Evolutionary conservation across 1,140 invertebrate genomes (phyloP).

Genomic region (Microplitis demolitor): DNA sequence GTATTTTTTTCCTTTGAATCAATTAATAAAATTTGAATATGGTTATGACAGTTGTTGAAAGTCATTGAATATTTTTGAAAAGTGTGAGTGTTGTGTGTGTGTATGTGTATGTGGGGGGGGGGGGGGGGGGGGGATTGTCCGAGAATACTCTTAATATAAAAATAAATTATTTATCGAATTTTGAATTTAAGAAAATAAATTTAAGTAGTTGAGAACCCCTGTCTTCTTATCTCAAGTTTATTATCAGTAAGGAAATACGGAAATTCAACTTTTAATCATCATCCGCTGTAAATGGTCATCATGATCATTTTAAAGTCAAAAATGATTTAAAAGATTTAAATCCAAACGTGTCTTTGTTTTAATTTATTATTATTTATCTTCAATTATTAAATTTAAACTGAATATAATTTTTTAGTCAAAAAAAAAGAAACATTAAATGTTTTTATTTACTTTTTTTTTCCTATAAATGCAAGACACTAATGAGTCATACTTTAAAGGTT

Average conservation of each 20-base stretch:
- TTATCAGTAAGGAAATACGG: constrained; percentile 20
- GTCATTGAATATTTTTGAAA: no score
- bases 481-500: constrained; percentile 6
- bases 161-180: neutral
- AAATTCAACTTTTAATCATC: constrained; percentile 14
- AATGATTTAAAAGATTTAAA: no score
- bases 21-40: no score
- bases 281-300: constrained; percentile 14
- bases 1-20: no score
- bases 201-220: constrained; percentile 29
- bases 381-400: no score
- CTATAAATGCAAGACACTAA: neutral
- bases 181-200: neutral
- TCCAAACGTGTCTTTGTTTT: neutral
- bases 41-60: no score
- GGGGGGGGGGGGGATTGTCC: no score
- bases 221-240: constrained; percentile 11
- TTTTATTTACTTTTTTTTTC: constrained; percentile 2
- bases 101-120: no score
- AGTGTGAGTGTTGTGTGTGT: no score
- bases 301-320: neutral
- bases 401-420: neutral
- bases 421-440: neutral
- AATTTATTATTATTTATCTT: no score
- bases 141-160: neutral